Conservation (phyloP, 2,113 vertebrate species). For the Coracopsis vasa region DNA sequence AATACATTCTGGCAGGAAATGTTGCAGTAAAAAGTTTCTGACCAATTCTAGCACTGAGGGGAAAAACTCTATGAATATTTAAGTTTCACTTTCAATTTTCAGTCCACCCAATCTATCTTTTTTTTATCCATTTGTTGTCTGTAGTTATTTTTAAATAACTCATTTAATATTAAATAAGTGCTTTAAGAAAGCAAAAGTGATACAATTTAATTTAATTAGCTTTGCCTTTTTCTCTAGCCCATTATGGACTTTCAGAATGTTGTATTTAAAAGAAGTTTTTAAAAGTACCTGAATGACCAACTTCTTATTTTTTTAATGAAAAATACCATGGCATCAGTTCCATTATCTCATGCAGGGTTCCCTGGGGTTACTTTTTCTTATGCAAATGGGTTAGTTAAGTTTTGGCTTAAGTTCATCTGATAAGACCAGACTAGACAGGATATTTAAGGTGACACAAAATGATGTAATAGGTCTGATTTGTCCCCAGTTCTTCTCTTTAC, state of each 20-base stretch:
- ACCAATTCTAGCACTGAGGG: background rate
- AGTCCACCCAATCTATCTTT: slow-evolving; percentile 3
- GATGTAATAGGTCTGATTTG: background rate
- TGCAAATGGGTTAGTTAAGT: background rate
- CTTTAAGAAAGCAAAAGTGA: background rate
- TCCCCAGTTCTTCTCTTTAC: background rate
- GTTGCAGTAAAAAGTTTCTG: background rate
- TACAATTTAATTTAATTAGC: slow-evolving; percentile 29
- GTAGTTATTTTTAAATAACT: slow-evolving; percentile 46
- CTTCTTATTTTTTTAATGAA: background rate
- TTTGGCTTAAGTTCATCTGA: background rate
- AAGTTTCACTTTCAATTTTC: slow-evolving; percentile 22
- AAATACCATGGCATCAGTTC: background rate
- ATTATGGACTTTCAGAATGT: background rate
- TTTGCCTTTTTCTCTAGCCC: background rate
- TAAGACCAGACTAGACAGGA: background rate
- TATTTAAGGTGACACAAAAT: background rate
- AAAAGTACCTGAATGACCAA: background rate
- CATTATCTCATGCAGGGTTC: background rate
- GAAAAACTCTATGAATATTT: slow-evolving; percentile 6
- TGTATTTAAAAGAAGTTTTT: background rate
- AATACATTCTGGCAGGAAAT: background rate
- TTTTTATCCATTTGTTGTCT: background rate
- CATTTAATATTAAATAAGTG: slow-evolving; percentile 48
- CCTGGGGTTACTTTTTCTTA: background rate